Evolutionary conservation across 1,140 invertebrate genomes (phyloP), one percentile per base, ranked within the genome.

Genomic region (Branchinecta lynchi): DNA sequence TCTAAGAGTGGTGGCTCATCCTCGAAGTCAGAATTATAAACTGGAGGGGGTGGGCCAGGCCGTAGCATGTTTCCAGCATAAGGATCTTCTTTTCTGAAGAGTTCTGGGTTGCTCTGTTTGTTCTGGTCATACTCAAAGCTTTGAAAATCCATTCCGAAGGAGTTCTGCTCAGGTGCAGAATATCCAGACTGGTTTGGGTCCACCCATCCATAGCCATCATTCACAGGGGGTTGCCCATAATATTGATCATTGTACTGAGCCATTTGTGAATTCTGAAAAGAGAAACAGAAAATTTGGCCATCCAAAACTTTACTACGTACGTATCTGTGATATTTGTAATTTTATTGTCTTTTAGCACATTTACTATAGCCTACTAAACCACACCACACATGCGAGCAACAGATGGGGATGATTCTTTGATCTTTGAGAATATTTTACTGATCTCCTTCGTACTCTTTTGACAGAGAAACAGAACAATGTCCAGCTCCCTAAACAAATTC

Each of bases 1-100:
- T 93, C 89, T 20, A 93, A 76, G 6, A 93, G 76, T 8, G 90
- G 89, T n/a, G 89, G 88, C 76, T 93, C 89, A 76, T 91, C 87
- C 71, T 78, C 78, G 67, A 75, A 74, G 69, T 72, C 73, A 17
- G 44, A 32, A 3, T 9, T 44, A 43, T 45, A 46, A 32, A 51
- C 44, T 15, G 44, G 44, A 69, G 21, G 45, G 8, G 32, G 17
- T 21, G 44, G 12, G 12, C 21, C n/a, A 21, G 67, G 51, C 17
- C 17, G 2, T 3, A 60, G 6, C 51, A 32, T 32, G 32, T 32
- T 32, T 32, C 32, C 32, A 32, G 32, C 32, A 32, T 32, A 32
- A 32, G 12, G 51, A 60, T 15, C 17, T 15, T 60, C 51, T 60
- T 60, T 12, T 6, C 17, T 60, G 12, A 20, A 20, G 51, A 15